Percentiles rank a stretch among this genome's conserved stretches.
Conservation (phyloP, 1,140 invertebrate species). For the Tetramorium simillimum region DNA sequence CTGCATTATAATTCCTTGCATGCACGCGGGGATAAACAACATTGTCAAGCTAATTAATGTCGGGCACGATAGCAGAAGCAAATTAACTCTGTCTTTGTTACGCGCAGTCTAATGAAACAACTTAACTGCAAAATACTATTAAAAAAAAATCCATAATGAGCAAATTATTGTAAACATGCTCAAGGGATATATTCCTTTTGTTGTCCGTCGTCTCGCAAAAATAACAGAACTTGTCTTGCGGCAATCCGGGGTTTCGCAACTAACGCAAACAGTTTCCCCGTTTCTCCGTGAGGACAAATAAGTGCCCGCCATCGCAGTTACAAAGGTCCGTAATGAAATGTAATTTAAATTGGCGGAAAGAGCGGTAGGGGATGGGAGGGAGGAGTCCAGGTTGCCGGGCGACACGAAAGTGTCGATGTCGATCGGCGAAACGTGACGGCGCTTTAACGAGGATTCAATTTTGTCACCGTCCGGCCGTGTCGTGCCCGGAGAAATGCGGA, state of each 20-base stretch:
- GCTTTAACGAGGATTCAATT: slow-evolving; percentile 80
- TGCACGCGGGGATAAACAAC: slow-evolving; percentile 26
- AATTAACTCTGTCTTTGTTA: not conserved
- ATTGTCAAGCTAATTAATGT: slow-evolving; percentile 33
- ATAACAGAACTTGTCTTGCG: not conserved
- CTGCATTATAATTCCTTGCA: slow-evolving; percentile 40
- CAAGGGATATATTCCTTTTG: not conserved
- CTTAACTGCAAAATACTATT: not conserved
- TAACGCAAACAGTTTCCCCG: not conserved
- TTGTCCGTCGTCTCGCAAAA: not conserved
- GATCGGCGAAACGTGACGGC: slow-evolving; percentile 75
- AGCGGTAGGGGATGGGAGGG: not conserved
- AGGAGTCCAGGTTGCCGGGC: slow-evolving; percentile 30
- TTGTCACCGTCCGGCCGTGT: slow-evolving; percentile 12
- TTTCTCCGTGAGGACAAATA: not conserved
- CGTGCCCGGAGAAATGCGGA: not conserved
- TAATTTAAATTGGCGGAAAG: slow-evolving; percentile 68
- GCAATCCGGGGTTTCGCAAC: not conserved
- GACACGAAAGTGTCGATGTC: slow-evolving; percentile 70
- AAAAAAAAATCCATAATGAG: not conserved
- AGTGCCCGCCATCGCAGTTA: not conserved
- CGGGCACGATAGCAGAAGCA: not conserved
- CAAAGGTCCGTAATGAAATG: slow-evolving; percentile 61
- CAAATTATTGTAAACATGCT: not conserved
- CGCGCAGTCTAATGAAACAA: not conserved